Base-by-base conservation (phyloP, 2,797 vertebrate species). In the Periophthalmus magnuspinnatus region DNA sequence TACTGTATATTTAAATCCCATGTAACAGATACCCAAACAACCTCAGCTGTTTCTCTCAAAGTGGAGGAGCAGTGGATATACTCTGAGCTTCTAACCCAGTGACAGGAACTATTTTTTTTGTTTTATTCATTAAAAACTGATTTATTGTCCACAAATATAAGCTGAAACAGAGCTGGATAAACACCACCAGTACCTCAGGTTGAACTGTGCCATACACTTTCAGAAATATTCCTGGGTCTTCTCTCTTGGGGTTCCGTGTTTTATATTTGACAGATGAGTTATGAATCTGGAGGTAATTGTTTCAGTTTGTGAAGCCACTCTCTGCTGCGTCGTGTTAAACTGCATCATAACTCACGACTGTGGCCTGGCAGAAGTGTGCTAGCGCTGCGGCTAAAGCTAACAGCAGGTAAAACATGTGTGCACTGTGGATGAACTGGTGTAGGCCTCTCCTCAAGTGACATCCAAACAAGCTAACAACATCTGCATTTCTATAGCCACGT, bases 351-450 rank as follows among this genome's bases (percentile, higher is more conserved):
- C 59, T 61, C 59, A 61, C 22, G 34, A 38, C 59, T 61, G 59
- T 2, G 59, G 59, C 59, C 34, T 61, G 59, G 59, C 34, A 41
- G 34, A 34, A 61, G 33, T 10, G 32, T n/a, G 32, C 57, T 34
- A 34, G 32, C 57, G 32, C 59, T n/a, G 59, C 33, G 34, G 34
- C 59, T 61, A 22, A 36, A 19, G 59, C 34, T 41, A 41, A 38
- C n/a, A 14, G 36, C 59, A 61, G 59, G 59, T 61, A 41, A 7
- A 61, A 61, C 59, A 38, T 61, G 59, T 33, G 56, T 61, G 59
- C 19, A 38, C 34, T 14, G 59, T 6, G n/a, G 10, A 61, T 41
- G 59, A 61, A 61, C 57, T 19, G 2, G 2, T 16, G 13, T 24
- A 16, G 55, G 14, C 13, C 55, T 2, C 22, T 57, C 24, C 55